These are phyloP conservation scores for Brotula barbata DNA, from an alignment of 2,797 vertebrate genomes.

Conservation along the genomic window DNA sequence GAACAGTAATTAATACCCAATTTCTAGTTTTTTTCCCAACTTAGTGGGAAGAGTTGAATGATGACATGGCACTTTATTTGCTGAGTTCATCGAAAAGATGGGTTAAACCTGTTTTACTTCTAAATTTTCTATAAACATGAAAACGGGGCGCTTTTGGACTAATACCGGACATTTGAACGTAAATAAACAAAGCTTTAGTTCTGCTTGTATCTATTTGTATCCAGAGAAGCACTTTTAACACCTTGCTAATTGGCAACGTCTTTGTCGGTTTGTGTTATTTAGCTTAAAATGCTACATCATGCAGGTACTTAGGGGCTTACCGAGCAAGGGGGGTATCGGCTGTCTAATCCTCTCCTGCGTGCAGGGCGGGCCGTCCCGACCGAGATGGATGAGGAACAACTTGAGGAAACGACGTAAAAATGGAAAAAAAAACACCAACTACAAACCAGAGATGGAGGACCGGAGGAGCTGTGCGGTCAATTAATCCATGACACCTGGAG, in stretches of 20 bases:
- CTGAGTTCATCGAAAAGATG: background rate
- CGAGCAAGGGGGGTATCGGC: constrained; percentile 32
- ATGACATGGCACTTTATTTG: background rate
- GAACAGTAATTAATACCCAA: background rate
- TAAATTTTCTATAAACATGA: background rate
- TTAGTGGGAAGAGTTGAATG: background rate
- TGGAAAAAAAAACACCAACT: constrained; percentile 31
- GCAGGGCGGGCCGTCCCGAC: constrained; percentile 43
- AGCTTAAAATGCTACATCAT: background rate
- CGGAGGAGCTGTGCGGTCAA: no score
- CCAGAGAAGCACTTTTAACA: no score
- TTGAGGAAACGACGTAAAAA: constrained; percentile 41
- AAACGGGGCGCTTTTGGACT: background rate
- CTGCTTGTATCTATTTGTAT: no score
- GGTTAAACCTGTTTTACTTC: background rate
- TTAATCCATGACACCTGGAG: constrained; percentile 47
- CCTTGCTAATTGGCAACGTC: no score
- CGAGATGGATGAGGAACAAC: constrained; percentile 43
- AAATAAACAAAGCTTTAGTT: no score
- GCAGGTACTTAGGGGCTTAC: constrained; percentile 56
- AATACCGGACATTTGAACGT: background rate
- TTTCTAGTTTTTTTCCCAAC: no score
- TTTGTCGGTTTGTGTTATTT: background rate
- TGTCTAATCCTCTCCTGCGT: constrained; percentile 58
- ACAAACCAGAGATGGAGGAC: no score